These are phyloP conservation scores for Paguma larvata DNA, from an alignment of 2,797 vertebrate species.

Conservation along the genomic window DNA sequence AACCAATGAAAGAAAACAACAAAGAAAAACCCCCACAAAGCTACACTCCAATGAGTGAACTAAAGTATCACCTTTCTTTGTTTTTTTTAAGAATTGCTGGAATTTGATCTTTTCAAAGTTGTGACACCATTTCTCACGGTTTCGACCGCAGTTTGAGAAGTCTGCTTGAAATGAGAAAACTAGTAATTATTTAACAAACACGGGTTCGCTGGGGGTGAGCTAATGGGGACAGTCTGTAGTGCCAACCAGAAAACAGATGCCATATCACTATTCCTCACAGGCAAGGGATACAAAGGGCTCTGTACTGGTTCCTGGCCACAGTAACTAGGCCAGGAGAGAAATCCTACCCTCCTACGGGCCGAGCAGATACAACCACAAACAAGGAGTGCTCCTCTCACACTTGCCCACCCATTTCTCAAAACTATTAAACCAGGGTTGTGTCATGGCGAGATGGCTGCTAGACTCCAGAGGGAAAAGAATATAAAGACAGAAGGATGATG, in stretches of 20 bases:
- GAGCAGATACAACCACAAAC: neutral
- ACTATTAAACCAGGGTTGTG: neutral
- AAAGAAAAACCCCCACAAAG: neutral
- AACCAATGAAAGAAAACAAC: neutral
- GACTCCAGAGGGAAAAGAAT: neutral
- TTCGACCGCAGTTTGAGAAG: neutral
- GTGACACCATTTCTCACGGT: neutral
- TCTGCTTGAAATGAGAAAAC: neutral
- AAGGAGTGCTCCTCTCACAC: neutral
- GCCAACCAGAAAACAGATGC: neutral
- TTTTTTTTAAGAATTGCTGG: neutral
- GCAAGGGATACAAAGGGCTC: neutral
- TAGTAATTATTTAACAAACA: neutral
- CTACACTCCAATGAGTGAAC: neutral
- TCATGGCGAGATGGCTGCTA: neutral
- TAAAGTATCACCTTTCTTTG: neutral
- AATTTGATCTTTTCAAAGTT: neutral
- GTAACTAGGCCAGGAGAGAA: neutral
- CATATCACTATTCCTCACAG: neutral
- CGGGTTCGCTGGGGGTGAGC: rapidly evolving
- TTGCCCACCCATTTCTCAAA: neutral
- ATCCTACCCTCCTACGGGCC: neutral
- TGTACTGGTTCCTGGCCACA: neutral
- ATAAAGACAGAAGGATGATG: neutral
- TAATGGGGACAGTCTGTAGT: neutral